phyloP scores from a whole-genome alignment of 2,888 invertebrate genomes.

The Tetropium fuscum region DNA sequence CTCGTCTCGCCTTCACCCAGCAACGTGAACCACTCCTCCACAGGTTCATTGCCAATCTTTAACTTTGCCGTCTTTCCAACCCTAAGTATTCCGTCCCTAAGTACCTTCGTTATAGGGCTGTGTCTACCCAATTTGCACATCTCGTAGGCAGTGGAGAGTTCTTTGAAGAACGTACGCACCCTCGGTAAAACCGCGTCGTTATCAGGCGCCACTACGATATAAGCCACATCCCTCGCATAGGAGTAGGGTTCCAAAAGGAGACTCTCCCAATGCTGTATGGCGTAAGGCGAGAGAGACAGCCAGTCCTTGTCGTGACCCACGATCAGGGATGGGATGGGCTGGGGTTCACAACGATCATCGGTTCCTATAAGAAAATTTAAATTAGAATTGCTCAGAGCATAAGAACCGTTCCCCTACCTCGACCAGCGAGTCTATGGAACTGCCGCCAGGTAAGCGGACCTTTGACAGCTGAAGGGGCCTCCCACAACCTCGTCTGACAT shows the following conservation, averaged over 20 bases:
- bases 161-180: slow-evolving; percentile 90
- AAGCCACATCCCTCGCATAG: slow-evolving; percentile 94
- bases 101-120: slow-evolving; percentile 86
- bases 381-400: not conserved
- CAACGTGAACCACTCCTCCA: slow-evolving; percentile 91
- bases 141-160: slow-evolving; percentile 94
- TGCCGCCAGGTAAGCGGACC: slow-evolving; percentile 99
- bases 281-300: slow-evolving; percentile 94
- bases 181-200: slow-evolving; percentile 84
- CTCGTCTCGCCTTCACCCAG: slow-evolving; percentile 85
- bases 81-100: slow-evolving; percentile 89
- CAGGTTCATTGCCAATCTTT: slow-evolving; percentile 72
- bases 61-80: slow-evolving; percentile 77
- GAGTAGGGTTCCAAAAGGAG: slow-evolving; percentile 97
- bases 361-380: slow-evolving; percentile 68
- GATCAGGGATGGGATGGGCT: slow-evolving; percentile 94
- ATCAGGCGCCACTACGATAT: slow-evolving; percentile 95
- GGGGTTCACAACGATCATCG: slow-evolving; percentile 96
- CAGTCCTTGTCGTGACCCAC: slow-evolving; percentile 97
- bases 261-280: slow-evolving; percentile 96
- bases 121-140: slow-evolving; percentile 94
- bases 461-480: slow-evolving; percentile 90
- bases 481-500: slow-evolving; percentile 87
- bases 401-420: slow-evolving; percentile 66
- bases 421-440: slow-evolving; percentile 94